These are phyloP conservation scores for Protula sp. DNA, from an alignment of 2,888 invertebrate species.

Conservation along the genomic window DNA sequence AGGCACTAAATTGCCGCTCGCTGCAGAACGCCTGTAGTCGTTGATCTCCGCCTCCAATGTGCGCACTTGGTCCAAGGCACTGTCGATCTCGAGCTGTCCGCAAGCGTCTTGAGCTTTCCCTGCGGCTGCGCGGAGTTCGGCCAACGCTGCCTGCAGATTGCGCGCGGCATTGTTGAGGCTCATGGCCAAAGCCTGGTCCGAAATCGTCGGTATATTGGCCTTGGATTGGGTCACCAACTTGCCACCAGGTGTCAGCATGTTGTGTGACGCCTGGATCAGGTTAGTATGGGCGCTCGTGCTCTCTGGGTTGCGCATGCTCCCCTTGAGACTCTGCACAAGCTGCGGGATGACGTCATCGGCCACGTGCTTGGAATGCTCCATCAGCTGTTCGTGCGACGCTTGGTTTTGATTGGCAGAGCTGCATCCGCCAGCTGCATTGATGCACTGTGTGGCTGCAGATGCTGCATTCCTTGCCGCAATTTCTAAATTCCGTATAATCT, in stretches of 20 bases:
- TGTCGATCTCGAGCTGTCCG: constrained; percentile 70
- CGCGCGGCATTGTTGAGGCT: constrained; percentile 70
- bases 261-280: constrained; percentile 76
- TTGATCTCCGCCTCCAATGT: constrained; percentile 75
- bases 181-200: constrained; percentile 70
- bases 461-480: constrained; percentile 78
- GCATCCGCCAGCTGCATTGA: constrained; percentile 80
- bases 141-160: constrained; percentile 59
- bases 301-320: constrained; percentile 65
- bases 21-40: constrained; percentile 72
- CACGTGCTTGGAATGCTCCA: constrained; percentile 69
- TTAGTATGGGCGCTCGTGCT: constrained; percentile 72
- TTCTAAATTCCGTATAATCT: constrained; percentile 65
- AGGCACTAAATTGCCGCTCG: constrained; percentile 68
- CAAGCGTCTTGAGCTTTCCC: constrained; percentile 52
- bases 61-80: constrained; percentile 73
- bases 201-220: constrained; percentile 75
- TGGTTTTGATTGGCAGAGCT: constrained; percentile 64
- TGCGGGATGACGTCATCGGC: constrained; percentile 76
- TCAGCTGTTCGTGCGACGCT: constrained; percentile 66
- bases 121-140: constrained; percentile 63
- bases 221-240: constrained; percentile 73
- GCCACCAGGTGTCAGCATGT: constrained; percentile 62
- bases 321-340: constrained; percentile 70
- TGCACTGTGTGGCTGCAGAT: constrained; percentile 83